phyloP scores from a whole-genome alignment of 35 echinoderm and acorn worm species.

The Chiridota heheva region DNA sequence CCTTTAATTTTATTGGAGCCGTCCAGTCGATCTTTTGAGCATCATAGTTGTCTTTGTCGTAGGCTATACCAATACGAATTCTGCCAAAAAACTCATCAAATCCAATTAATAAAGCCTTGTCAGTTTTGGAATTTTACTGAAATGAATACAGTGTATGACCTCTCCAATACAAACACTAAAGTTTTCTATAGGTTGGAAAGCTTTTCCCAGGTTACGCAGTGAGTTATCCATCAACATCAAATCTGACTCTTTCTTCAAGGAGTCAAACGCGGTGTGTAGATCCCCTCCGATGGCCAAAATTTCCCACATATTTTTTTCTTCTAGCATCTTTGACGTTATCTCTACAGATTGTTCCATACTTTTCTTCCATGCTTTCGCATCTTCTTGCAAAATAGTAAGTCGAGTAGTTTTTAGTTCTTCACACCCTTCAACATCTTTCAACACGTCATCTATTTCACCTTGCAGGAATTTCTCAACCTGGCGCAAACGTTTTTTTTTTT shows the following conservation, averaged over 20 bases:
- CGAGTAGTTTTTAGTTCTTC: neutral
- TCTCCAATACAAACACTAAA: no score
- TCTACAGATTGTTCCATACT: neutral
- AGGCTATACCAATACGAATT: no score
- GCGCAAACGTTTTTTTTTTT: neutral
- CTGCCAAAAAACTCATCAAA: no score
- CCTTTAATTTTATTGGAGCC: no score
- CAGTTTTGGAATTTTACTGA: no score
- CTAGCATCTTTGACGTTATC: neutral
- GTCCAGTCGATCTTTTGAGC: no score
- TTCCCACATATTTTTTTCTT: slow-evolving; percentile 31
- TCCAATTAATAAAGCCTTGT: no score
- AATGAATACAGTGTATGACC: no score
- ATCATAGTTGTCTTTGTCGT: no score
- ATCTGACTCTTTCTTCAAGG: neutral
- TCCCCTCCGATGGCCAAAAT: neutral
- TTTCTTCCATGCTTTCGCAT: neutral
- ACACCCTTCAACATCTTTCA: neutral
- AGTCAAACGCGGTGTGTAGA: neutral
- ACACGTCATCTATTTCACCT: neutral
- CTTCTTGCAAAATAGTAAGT: neutral
- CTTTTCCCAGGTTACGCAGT: no score
- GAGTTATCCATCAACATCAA: no score
- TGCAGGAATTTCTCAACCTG: neutral
- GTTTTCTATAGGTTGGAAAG: no score